These are phyloP conservation scores for Ceratina calcarata DNA, from an alignment of 1,140 invertebrate species.

Conservation along the genomic window DNA sequence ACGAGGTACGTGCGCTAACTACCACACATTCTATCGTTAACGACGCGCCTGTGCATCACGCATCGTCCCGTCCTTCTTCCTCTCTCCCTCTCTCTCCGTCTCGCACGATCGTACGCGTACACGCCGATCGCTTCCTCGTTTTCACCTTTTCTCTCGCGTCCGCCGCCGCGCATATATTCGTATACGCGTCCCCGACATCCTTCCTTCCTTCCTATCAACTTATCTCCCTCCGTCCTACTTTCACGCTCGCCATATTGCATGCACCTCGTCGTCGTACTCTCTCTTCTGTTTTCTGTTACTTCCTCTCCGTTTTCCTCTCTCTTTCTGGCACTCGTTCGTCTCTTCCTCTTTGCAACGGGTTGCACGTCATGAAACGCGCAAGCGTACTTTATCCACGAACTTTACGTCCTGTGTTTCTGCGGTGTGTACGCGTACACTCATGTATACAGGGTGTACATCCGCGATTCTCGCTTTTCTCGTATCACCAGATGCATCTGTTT, in stretches of 20 bases:
- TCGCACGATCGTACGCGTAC: neutral
- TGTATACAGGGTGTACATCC: neutral
- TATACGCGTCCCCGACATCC: slow-evolving; percentile 13
- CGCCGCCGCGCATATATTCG: slow-evolving; percentile 7
- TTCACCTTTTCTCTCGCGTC: slow-evolving; percentile 30
- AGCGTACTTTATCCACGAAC: slow-evolving; percentile 29
- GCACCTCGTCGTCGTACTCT: neutral
- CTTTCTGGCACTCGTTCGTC: neutral
- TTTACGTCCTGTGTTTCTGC: slow-evolving; percentile 27
- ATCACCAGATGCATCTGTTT: no score
- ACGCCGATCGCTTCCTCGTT: slow-evolving; percentile 37
- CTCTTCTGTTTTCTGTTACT: neutral
- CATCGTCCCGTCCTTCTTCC: neutral
- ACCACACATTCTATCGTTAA: slow-evolving; percentile 14
- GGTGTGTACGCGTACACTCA: neutral
- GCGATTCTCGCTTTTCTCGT: neutral
- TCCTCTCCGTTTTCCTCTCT: neutral
- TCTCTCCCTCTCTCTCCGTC: slow-evolving; percentile 7
- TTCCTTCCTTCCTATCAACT: slow-evolving; percentile 46
- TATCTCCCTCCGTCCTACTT: slow-evolving; percentile 42
- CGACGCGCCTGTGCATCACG: slow-evolving; percentile 35
- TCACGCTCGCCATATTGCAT: slow-evolving; percentile 40
- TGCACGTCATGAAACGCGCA: slow-evolving; percentile 54
- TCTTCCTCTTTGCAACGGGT: slow-evolving; percentile 16
- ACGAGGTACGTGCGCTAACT: slow-evolving; percentile 86